A percentile compares a stretch with the other conserved stretches of the same genome.
Evolutionary conservation across 2,888 invertebrate species (phyloP).

Genomic region (Ligdia adustata): DNA sequence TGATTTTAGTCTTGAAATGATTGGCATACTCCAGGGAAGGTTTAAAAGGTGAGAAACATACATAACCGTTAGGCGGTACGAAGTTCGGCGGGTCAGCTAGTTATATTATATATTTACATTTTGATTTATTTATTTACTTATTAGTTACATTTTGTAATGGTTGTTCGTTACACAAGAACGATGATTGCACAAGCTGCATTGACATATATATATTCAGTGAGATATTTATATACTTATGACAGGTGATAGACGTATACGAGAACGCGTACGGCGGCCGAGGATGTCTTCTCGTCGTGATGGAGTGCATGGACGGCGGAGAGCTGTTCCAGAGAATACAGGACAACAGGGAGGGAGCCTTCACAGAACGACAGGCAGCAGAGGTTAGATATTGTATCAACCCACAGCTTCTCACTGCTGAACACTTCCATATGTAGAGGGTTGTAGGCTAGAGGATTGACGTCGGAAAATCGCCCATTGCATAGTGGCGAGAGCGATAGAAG

Average conservation of each 20-base stretch:
- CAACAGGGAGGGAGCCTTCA: constrained; percentile 96
- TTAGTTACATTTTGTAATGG: neutral
- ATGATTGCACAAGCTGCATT: neutral
- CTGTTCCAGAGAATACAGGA: constrained; percentile 98
- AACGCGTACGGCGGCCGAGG: constrained; percentile 96
- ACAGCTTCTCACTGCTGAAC: too few relatives aligned
- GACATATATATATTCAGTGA: neutral
- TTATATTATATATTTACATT: neutral
- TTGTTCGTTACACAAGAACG: neutral
- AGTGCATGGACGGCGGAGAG: constrained; percentile 99
- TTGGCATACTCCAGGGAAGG: too few relatives aligned
- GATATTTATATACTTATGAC: constrained; percentile 14
- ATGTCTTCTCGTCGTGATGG: constrained; percentile 99
- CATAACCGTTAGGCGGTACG: too few relatives aligned
- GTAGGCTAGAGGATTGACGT: too few relatives aligned
- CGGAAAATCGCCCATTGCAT: too few relatives aligned
- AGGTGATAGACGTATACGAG: constrained; percentile 96
- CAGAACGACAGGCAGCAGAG: constrained; percentile 89
- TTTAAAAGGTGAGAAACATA: too few relatives aligned
- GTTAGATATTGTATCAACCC: too few relatives aligned
- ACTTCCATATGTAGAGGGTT: too few relatives aligned
- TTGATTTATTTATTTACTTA: too few relatives aligned
- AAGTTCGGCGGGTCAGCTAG: too few relatives aligned
- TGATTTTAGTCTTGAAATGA: too few relatives aligned
- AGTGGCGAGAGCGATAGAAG: too few relatives aligned